phyloP scores from a whole-genome alignment of 2,113 vertebrate species.

The Fukomys damarensis region DNA sequence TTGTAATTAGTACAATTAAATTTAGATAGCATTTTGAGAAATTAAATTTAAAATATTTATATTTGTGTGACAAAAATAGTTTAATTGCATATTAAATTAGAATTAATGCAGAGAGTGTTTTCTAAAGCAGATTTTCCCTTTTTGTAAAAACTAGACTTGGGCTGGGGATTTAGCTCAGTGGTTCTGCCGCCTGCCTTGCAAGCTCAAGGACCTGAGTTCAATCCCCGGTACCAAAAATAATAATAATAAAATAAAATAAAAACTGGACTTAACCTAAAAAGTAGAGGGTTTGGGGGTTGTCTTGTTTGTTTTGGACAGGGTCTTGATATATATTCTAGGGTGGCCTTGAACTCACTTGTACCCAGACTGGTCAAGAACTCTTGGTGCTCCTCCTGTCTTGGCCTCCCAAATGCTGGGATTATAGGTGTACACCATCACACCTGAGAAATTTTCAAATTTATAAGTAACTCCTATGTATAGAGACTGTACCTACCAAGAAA shows the following conservation, averaged over 20 bases:
- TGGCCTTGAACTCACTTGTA: neutral
- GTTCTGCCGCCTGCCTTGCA: no score
- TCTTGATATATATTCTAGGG: neutral
- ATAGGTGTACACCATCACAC: neutral
- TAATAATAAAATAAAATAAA: no score
- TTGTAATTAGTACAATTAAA: neutral
- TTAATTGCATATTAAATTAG: neutral
- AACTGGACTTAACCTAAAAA: no score
- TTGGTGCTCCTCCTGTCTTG: neutral
- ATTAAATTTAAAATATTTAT: neutral
- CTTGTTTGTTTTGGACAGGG: neutral
- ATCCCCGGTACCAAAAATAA: no score
- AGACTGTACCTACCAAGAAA: neutral
- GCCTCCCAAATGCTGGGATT: neutral
- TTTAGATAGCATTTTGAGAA: slow-evolving; percentile 1
- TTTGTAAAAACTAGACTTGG: neutral
- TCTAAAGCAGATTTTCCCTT: neutral
- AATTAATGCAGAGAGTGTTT: slow-evolving; percentile 18
- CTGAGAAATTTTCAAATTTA: slow-evolving; percentile 23
- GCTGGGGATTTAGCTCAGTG: no score
- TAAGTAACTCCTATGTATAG: neutral
- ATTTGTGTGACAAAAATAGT: neutral
- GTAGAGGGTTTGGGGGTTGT: no score
- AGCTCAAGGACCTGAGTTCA: no score
- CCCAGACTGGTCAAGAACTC: neutral